phyloP scores from a whole-genome alignment of 2,113 vertebrate genomes.

The Microcebus murinus region DNA sequence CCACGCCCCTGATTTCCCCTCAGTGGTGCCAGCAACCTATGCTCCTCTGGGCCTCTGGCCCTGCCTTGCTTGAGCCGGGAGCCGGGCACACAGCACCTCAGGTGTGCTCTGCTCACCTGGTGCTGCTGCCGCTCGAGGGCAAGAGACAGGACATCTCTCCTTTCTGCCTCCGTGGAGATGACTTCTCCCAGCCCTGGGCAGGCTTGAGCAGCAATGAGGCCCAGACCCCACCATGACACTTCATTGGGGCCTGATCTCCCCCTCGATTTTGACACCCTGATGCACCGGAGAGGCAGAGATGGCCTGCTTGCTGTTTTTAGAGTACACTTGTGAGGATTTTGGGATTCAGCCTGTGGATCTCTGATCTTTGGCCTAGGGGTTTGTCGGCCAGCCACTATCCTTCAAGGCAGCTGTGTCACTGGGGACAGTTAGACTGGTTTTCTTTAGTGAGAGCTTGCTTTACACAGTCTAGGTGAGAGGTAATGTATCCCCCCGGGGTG shows the following conservation, averaged over 20 bases:
- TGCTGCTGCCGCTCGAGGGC: background rate
- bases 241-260: background rate
- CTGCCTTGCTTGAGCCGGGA: background rate
- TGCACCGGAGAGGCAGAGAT: background rate
- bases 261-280: background rate
- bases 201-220: too few relatives aligned
- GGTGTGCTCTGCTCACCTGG: background rate
- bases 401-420: background rate
- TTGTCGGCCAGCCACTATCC: background rate
- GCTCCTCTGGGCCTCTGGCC: background rate
- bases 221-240: background rate
- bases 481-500: background rate
- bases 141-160: background rate
- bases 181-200: background rate
- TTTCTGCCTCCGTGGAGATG: background rate
- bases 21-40: too few relatives aligned
- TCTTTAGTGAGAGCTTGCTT: background rate
- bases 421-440: slow-evolving; percentile 31
- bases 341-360: background rate
- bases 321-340: background rate
- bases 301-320: background rate
- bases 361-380: background rate
- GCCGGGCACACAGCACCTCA: background rate
- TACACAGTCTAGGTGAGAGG: background rate
- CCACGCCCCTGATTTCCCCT: background rate